Conservation (phyloP, 2,113 vertebrate species). For the Tyto alba region DNA sequence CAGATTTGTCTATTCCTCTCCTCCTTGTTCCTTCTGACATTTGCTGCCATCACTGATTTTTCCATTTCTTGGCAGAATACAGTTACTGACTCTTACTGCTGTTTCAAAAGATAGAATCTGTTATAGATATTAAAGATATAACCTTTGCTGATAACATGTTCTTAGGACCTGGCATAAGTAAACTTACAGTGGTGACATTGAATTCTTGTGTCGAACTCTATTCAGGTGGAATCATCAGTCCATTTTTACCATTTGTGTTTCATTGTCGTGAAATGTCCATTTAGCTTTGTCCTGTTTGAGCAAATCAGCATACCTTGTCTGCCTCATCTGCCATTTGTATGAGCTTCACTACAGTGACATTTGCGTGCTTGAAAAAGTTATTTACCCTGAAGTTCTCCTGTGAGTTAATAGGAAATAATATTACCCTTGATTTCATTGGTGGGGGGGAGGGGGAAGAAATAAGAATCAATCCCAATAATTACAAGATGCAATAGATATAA, state of each 20-base stretch:
- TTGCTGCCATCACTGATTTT: neutral
- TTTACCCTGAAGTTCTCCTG: neutral
- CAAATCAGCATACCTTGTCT: neutral
- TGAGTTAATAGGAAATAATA: neutral
- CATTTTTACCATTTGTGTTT: neutral
- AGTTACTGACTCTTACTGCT: neutral
- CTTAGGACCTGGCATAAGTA: neutral
- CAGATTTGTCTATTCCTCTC: neutral
- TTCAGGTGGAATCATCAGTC: neutral
- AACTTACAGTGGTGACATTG: neutral
- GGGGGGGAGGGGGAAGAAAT: rapidly evolving
- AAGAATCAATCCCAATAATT: neutral
- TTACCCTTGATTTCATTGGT: neutral
- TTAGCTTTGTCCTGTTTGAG: neutral
- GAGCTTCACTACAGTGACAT: neutral
- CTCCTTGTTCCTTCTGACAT: neutral
- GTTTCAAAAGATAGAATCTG: neutral
- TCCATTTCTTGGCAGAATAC: neutral
- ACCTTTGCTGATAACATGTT: neutral
- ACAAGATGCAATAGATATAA: neutral
- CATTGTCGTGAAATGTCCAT: neutral
- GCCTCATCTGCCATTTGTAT: neutral
- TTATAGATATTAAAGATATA: neutral
- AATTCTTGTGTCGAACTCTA: neutral
- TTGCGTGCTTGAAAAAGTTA: neutral